Base-by-base conservation (phyloP, 2,888 invertebrate genomes). In the Drosophila kuntzei region DNA sequence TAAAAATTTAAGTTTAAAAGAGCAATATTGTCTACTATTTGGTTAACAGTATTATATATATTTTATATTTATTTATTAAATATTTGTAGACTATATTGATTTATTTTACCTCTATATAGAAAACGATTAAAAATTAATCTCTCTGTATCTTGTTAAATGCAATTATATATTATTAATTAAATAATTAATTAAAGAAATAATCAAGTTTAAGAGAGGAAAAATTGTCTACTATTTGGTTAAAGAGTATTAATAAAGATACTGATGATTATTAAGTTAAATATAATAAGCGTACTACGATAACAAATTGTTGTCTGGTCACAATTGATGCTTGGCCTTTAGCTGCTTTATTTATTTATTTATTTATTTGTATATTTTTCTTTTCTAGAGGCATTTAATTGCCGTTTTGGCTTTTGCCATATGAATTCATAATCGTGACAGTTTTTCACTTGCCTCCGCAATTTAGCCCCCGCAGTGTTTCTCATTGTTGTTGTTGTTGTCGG, bases 351-450 rank as follows among this genome's bases (percentile, higher is more conserved):
- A 11, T 14, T 12, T 20, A 11, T 18, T 14, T 4, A 12, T 25
- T 34, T 12, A 11, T 41, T 22, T 32, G 5, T 44, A 12, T 34
- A 9, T 20, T 20, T 18, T 32, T 18, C 11, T 4, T 20, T 54
- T 44, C 16, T 20, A n/a, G 20, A 3, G 47, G 37, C 39, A 49
- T 63, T 58, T 58, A 66, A 63, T 66, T 67, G 63, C 43, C 32
- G 32, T 29, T 54, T 62, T 62, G 29, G 32, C 44, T 68, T 64
- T 46, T 51, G 68, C 54, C 50, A 58, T 68, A 71, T 76, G 71
- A 80, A 78, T 80, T 71, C 67, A 71, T 71, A 79, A 76, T 63
- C 59, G 46, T 43, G 37, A 34, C 44, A 53, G 59, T 66, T 58
- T 73, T 61, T 60, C 60, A 65, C 39, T 60, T 53, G 64, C 58